These are phyloP conservation scores for Calypte anna DNA, from an alignment of 2,113 vertebrate species.

Conservation along the genomic window DNA sequence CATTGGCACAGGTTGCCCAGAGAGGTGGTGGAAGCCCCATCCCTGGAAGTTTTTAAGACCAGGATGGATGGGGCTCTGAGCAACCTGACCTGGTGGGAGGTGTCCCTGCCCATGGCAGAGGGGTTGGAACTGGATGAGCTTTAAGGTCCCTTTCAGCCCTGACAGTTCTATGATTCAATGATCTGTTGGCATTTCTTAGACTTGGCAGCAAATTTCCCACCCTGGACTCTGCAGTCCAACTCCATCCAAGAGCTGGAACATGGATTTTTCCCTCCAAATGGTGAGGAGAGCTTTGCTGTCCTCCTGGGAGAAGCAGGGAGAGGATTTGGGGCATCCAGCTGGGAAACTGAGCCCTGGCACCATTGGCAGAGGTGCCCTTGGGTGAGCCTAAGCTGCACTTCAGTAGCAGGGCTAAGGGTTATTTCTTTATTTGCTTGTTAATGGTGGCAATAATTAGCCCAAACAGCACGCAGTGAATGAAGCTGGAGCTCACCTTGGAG, in stretches of 20 bases:
- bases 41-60: no score
- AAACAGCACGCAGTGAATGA: not conserved
- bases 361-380: not conserved
- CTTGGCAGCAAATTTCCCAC: not conserved
- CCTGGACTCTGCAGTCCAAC: accelerated
- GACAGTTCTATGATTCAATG: no score
- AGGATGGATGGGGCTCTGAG: no score
- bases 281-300: accelerated
- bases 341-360: accelerated
- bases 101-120: no score
- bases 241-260: accelerated
- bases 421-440: not conserved
- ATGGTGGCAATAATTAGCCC: not conserved
- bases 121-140: no score
- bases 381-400: not conserved
- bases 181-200: not conserved
- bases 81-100: no score
- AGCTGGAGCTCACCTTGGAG: accelerated
- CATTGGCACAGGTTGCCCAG: no score
- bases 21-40: no score
- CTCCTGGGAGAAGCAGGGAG: not conserved
- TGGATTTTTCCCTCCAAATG: not conserved
- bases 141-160: no score
- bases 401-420: not conserved
- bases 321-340: not conserved